A percentile compares a stretch with the other conserved stretches of the same genome.
These are phyloP conservation scores for Dasyprocta punctata DNA, from an alignment of 2,113 vertebrate genomes.

Conservation along the genomic window DNA sequence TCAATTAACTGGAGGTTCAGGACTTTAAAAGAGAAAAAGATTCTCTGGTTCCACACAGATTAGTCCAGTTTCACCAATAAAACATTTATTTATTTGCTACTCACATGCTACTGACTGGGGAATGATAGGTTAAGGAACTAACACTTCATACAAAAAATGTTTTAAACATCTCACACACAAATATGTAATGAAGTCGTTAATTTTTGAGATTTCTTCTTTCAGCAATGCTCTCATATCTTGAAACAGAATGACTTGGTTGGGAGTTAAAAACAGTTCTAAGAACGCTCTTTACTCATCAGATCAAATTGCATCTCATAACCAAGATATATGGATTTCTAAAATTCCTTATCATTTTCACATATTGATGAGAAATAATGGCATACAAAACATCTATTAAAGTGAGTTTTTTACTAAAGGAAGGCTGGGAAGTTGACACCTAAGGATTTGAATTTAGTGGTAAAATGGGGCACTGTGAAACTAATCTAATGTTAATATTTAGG, in stretches of 20 bases:
- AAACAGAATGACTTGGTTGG: neutral
- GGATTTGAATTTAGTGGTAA: conserved; percentile 63
- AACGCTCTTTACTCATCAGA: conserved; percentile 16
- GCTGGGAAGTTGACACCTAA: neutral
- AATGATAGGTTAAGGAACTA: neutral
- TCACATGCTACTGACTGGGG: neutral
- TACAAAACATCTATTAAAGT: conserved; percentile 54
- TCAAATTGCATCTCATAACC: conserved; percentile 43
- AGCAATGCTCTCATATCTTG: neutral
- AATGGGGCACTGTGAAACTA: conserved; percentile 31
- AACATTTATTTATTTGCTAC: conserved; percentile 23
- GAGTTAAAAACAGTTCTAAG: conserved; percentile 36
- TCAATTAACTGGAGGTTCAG: conserved; percentile 1
- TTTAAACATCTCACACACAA: neutral
- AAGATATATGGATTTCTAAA: conserved; percentile 6
- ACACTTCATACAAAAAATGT: neutral
- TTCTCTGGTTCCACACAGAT: neutral
- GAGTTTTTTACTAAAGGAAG: neutral
- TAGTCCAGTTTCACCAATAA: neutral
- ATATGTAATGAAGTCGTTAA: neutral
- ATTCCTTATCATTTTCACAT: conserved; percentile 45
- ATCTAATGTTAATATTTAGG: conserved; percentile 64
- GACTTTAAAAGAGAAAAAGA: neutral
- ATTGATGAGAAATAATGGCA: conserved; percentile 58
- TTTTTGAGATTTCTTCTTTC: neutral